A percentile compares a stretch with the other conserved stretches of the same genome.
phyloP scores from a whole-genome alignment of 2,113 vertebrate genomes.

The Gymnobelideus leadbeateri region DNA sequence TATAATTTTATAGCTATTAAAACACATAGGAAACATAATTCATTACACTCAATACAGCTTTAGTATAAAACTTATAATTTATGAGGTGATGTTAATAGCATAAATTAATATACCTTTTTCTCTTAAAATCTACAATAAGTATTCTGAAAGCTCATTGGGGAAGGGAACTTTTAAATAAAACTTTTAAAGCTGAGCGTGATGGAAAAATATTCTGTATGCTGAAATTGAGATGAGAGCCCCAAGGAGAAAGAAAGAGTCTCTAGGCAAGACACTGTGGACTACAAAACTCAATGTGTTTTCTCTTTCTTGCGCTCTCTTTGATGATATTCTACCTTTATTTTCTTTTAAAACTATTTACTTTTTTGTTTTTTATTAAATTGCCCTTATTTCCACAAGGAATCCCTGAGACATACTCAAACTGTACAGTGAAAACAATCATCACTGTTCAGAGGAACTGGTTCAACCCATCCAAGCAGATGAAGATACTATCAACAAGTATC shows the following conservation, averaged over 20 bases:
- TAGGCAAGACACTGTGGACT: conserved; percentile 76
- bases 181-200: conserved; percentile 88
- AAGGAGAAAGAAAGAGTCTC: conserved; percentile 80
- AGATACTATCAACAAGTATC: conserved; percentile 71
- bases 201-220: conserved; percentile 81
- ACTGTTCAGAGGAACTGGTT: conserved; percentile 85
- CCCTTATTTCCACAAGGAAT: conserved; percentile 90
- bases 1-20: conserved; percentile 91
- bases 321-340: conserved; percentile 86
- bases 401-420: conserved; percentile 90
- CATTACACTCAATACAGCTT: conserved; percentile 92
- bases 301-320: conserved; percentile 83
- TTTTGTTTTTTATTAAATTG: conserved; percentile 78
- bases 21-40: conserved; percentile 92
- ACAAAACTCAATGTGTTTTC: conserved; percentile 79
- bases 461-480: conserved; percentile 81
- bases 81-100: conserved; percentile 93
- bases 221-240: conserved; percentile 85
- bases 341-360: conserved; percentile 83
- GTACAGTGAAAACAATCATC: conserved; percentile 83
- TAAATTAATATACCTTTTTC: conserved; percentile 93
- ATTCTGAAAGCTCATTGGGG: conserved; percentile 88
- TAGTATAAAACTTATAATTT: conserved; percentile 94
- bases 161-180: conserved; percentile 89
- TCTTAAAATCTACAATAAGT: conserved; percentile 92